phyloP scores from a whole-genome alignment of 2,888 invertebrate species.

The Microctonus aethiopoides region DNA sequence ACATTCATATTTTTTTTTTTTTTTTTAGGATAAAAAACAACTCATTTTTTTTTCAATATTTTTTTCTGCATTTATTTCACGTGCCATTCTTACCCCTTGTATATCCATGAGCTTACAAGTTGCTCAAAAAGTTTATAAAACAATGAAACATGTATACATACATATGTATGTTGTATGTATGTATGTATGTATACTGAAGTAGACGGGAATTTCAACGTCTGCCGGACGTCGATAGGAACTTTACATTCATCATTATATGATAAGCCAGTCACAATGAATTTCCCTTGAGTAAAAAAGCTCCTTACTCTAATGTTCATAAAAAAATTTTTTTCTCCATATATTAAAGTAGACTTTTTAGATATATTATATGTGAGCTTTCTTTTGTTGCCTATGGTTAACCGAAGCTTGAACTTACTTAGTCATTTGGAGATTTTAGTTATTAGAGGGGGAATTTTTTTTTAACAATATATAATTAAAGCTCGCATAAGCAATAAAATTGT shows the following conservation, averaged over 20 bases:
- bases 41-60: not conserved
- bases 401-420: too few species aligned
- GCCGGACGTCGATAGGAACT: slow-evolving; percentile 29
- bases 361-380: too few species aligned
- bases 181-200: not conserved
- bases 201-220: slow-evolving; percentile 1
- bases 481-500: not conserved
- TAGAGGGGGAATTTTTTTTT: not conserved
- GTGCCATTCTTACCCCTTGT: not conserved
- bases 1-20: too few species aligned
- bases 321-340: too few species aligned
- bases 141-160: not conserved
- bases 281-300: not conserved
- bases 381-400: too few species aligned
- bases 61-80: not conserved
- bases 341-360: too few species aligned
- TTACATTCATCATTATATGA: slow-evolving; percentile 24
- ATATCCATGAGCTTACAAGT: not conserved
- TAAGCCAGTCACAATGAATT: slow-evolving; percentile 5
- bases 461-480: not conserved
- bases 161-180: not conserved
- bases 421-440: too few species aligned
- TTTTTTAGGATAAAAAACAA: not conserved
- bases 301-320: not conserved
- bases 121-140: not conserved